A percentile compares a stretch with the other conserved stretches of the same genome.
Conservation (phyloP, 2,113 vertebrate genomes). For the Triplophysa dalaica region DNA sequence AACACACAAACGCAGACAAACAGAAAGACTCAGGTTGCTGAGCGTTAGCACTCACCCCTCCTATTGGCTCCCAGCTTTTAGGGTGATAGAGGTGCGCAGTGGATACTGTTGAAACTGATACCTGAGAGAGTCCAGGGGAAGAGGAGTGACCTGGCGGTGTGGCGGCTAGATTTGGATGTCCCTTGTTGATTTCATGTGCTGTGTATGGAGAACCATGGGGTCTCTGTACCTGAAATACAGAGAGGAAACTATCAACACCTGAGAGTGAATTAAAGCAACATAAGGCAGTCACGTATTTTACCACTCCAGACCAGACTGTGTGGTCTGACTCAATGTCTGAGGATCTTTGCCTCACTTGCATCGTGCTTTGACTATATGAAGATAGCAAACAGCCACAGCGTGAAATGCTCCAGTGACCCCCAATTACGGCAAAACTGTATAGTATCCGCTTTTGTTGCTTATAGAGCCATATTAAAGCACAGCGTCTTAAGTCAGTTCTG, state of each 20-base stretch:
- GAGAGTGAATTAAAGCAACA: constrained; percentile 1
- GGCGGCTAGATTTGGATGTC: constrained; percentile 88
- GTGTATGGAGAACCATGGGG: constrained; percentile 86
- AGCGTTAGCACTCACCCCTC: constrained; percentile 71
- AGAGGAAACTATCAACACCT: background rate
- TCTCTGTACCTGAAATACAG: constrained; percentile 81
- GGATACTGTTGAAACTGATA: constrained; percentile 79
- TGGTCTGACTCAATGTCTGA: too few species aligned
- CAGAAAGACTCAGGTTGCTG: constrained; percentile 11
- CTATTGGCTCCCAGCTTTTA: constrained; percentile 77
- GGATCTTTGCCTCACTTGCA: background rate
- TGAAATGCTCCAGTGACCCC: background rate
- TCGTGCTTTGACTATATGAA: background rate
- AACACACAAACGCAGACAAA: background rate
- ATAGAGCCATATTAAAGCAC: background rate
- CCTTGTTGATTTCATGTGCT: constrained; percentile 94
- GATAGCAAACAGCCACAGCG: background rate
- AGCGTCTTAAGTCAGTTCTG: background rate
- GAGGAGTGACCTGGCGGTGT: constrained; percentile 94
- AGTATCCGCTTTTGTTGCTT: background rate
- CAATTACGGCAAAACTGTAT: background rate
- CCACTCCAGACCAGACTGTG: too few species aligned
- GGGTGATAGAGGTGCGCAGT: constrained; percentile 66
- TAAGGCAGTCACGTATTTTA: too few species aligned
- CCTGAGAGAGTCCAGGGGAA: constrained; percentile 95